Base-by-base conservation (phyloP, 2,888 invertebrate species). In the Pediacus dermestoides region DNA sequence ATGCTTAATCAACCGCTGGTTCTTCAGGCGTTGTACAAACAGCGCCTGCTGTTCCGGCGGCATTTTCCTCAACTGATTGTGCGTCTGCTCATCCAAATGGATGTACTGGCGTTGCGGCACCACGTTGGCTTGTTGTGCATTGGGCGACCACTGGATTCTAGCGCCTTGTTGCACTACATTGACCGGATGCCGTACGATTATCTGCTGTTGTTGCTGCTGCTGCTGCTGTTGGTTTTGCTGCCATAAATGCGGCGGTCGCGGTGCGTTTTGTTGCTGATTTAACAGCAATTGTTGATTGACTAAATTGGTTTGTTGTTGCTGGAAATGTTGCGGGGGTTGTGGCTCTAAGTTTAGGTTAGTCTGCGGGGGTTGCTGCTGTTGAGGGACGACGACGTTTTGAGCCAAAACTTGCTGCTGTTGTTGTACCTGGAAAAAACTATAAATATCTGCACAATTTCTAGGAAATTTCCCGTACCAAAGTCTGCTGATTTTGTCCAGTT, bases 61-160 rank as follows among this genome's bases (percentile, higher is more conserved):
- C 78, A 79, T 75, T 56, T 87, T 87, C 60, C 88, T 87, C 28
- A 88, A 70, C 53, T 88, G 86, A 7, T 87, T 86, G 61, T 88
- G 88, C 1, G 88, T 87, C 54, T 87, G 85, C 1, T 86, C 85
- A 53, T 89, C 88, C 51, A 89, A 67, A 51, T 88, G 88, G 42
- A 89, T 89, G 39, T 85, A 73, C 58, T 88, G 87, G 1, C 84
- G 71, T 47, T 75, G 75, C 2, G 72, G 73, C 16, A 63, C 54
- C 9, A 55, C 56, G 16, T 61, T 58, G 2, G 51, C 54, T 18
- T n/a, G n/a, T n/a, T n/a, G n/a, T n/a, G 48, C 60, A 30, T 50
- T 60, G 1, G 60, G 58, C 0, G 61, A 51, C 66, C 66, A 66
- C 37, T 63, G 64, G 6, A 61, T 50, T 14, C 64, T 46, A 2